Percentiles rank a stretch among this genome's conserved stretches.
Conservation (phyloP, 2,797 vertebrate species). For the Rallus crepitans region DNA sequence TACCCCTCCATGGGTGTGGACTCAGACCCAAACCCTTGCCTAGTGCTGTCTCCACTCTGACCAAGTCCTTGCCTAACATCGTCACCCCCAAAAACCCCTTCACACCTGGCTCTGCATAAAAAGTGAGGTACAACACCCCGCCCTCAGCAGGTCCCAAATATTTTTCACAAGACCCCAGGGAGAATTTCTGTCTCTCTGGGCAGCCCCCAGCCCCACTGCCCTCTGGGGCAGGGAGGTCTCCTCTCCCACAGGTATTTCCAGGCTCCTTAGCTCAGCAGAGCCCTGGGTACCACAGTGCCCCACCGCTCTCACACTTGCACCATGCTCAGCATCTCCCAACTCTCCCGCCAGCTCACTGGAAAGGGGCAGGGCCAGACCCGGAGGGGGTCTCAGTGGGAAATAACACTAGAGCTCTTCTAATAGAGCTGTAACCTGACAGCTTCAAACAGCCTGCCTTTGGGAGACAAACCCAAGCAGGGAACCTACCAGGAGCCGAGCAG, state of each 20-base stretch:
- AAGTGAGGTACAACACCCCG: background rate
- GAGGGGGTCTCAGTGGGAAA: background rate
- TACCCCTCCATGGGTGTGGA: no score
- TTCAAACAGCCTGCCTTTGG: constrained; percentile 25
- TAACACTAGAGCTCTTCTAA: background rate
- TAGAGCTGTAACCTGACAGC: constrained; percentile 41
- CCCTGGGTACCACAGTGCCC: background rate
- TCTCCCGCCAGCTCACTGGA: background rate
- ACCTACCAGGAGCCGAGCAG: background rate
- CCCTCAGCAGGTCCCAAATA: background rate
- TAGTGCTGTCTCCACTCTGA: accelerated
- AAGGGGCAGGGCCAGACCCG: background rate
- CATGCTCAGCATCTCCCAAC: background rate
- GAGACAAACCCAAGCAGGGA: constrained; percentile 23
- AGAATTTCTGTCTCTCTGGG: background rate
- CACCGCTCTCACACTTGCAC: accelerated
- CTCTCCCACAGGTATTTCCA: background rate
- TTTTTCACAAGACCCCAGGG: accelerated
- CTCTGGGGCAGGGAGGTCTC: accelerated
- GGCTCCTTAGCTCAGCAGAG: accelerated
- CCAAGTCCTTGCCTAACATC: background rate
- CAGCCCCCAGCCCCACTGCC: background rate
- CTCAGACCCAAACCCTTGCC: background rate
- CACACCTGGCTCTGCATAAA: background rate
- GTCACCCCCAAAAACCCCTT: background rate